phyloP scores from a whole-genome alignment of 2,888 invertebrate species.

The Colostygia pectinataria region DNA sequence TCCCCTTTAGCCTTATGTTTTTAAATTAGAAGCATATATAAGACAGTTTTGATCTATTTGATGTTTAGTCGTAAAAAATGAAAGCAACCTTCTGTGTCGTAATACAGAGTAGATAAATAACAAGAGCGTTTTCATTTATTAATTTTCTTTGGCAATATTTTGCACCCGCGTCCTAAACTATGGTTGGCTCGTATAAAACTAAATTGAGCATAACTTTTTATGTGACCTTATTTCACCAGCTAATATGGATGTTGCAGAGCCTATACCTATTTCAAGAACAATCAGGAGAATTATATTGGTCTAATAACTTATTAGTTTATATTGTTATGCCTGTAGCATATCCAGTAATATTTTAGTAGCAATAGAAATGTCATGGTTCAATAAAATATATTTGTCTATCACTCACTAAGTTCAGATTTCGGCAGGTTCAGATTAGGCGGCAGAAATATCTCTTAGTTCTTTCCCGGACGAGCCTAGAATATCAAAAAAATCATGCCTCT shows the following conservation, averaged over 20 bases:
- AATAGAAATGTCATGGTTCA: too few relatives aligned
- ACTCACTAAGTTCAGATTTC: too few relatives aligned
- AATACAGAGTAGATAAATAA: conserved; percentile 6
- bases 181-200: conserved; percentile 64
- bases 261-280: neutral
- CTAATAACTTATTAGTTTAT: conserved; percentile 1
- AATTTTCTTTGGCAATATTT: conserved; percentile 75
- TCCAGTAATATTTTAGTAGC: too few relatives aligned
- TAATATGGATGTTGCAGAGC: conserved; percentile 40
- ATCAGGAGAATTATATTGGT: neutral
- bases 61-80: too few relatives aligned
- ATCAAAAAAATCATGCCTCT: conserved; percentile 28
- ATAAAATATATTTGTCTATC: too few relatives aligned
- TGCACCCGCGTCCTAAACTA: conserved; percentile 72
- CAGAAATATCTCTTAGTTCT: too few relatives aligned
- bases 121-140: conserved; percentile 53
- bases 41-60: too few relatives aligned
- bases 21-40: too few relatives aligned
- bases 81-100: neutral
- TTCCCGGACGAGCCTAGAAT: too few relatives aligned
- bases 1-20: too few relatives aligned
- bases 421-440: too few relatives aligned
- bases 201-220: conserved; percentile 76
- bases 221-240: conserved; percentile 62
- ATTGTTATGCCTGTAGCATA: neutral